These are phyloP conservation scores for Astropecten irregularis DNA, from an alignment of 53 echinoderm and acorn worm species.

Conservation along the genomic window DNA sequence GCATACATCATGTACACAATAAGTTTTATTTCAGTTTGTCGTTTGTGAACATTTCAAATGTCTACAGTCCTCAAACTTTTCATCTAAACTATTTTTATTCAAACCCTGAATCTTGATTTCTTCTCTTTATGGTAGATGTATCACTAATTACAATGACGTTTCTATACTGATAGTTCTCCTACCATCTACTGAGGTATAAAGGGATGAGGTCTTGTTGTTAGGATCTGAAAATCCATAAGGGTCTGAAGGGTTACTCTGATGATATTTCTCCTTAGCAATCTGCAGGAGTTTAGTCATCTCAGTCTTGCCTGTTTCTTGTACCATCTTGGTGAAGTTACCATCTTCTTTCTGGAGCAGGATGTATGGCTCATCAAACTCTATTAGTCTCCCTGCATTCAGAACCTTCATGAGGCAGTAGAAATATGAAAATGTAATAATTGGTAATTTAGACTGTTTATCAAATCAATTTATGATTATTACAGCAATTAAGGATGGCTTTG, in stretches of 20 bases:
- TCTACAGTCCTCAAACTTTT: too few species aligned
- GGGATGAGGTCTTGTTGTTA: not conserved
- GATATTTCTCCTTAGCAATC: slow-evolving; percentile 75
- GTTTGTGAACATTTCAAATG: too few species aligned
- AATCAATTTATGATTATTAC: too few species aligned
- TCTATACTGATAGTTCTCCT: slow-evolving; percentile 28
- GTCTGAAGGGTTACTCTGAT: slow-evolving; percentile 50
- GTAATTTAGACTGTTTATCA: too few species aligned
- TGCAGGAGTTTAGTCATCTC: slow-evolving; percentile 71
- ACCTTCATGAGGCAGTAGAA: slow-evolving; percentile 25
- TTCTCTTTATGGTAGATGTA: not conserved
- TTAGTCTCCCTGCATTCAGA: slow-evolving; percentile 65
- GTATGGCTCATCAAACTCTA: slow-evolving; percentile 83
- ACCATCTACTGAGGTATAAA: not conserved
- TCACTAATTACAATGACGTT: slow-evolving; percentile 25
- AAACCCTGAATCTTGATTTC: too few species aligned
- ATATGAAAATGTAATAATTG: not conserved
- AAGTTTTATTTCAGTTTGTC: too few species aligned
- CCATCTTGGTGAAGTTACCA: slow-evolving; percentile 69
- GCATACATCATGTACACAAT: too few species aligned
- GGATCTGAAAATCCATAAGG: slow-evolving; percentile 12
- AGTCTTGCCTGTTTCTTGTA: slow-evolving; percentile 72
- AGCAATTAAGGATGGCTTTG: too few species aligned
- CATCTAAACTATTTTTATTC: too few species aligned
- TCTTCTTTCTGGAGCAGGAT: slow-evolving; percentile 79